Evolutionary conservation across 2,113 vertebrate species (phyloP), one percentile per base, ranked within the genome.

Genomic region (Callopanchax toddi): DNA sequence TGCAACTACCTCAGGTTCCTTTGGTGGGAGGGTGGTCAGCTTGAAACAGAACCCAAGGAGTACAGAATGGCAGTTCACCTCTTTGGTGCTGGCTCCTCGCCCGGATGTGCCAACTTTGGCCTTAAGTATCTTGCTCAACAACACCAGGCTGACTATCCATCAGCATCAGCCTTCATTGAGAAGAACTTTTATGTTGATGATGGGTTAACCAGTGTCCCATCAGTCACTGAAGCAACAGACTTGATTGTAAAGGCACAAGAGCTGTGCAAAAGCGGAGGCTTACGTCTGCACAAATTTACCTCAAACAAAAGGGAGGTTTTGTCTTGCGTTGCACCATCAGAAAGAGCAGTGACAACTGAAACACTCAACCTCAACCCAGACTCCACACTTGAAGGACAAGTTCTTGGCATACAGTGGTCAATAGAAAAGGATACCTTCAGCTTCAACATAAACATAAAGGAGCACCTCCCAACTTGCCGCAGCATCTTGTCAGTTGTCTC

Each of bases 91-190:
- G 36, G 50, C 2, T 74, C 36, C 0, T 74, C 64, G 6, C 58
- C 57, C 0, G 57, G 62, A 21, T 74, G 56, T 10, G 71, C 50
- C 7, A 67, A 51, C 2, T 74, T 74, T 26, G 58, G 65, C 0
- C 9, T 68, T 0, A 63, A 58, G 6, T 3, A 76, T 15, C 29
- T 64, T 0, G 46, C 59, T 16, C 32, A 3, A 0, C 72, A 75
- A 20, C 29, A 69, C 29, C 17, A 49, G 34, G 6, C 7, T 1
- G 2, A 6, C 6, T 29, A 46, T 25, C 46, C 50, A 5, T 4
- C 10, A 18, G 65, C 72, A 3, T 63, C 59, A 23, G 1, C 39
- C 1, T 76, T 69, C 21, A 12, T 70, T 0, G 20, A 64, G 16
- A 69, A 42, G 0, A 65, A 37, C 2, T 17, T 71, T 9, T 60